Evolutionary conservation across 2,797 vertebrate genomes (phyloP), one percentile per base, ranked within the genome.

Genomic region (Sebastes alutus): DNA sequence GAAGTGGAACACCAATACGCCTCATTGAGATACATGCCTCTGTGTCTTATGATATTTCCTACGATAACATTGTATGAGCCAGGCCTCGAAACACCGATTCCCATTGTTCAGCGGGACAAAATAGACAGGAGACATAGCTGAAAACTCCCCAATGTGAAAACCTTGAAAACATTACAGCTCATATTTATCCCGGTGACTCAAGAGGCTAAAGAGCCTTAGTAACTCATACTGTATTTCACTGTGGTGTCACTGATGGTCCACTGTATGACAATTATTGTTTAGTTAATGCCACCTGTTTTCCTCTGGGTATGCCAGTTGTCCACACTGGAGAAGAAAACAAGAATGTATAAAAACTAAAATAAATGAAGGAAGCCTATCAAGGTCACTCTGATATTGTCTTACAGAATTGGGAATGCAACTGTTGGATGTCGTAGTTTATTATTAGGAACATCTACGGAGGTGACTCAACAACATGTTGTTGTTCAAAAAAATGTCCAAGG

Each of bases 31-130:
- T 46, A 77, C 46, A 49, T 29, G 60, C 62, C 32, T 70, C 54
- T 80, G 70, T 49, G 29, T 78, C 23, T 72, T 67, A 35, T 77
- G 78, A 87, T 59, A 83, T 83, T 83, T 72, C 73, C 72, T 61
- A 52, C 33, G 52, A 83, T 70, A 78, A 73, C 77, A 80, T 74
- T 81, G 73, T 75, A 32, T 46, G n/a, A 62, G 14, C 8, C 25
- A 46, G 29, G 32, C 35, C 20, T 30, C 18, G 55, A 32, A 27
- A 66, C 18, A 20, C 30, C 5, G 23, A 72, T 77, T 84, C 60
- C 58, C 59, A 77, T 83, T 85, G 78, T 87, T 71, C 66, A 61
- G 70, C 30, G 25, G 60, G 35, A 69, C n/a, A 59, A 49, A 80
- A 54, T 16, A 75, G 65, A 76, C 56, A 60, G 33, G 22, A 80